Base-by-base conservation (phyloP, 2,797 vertebrate genomes). In the Leontopithecus rosalia region DNA sequence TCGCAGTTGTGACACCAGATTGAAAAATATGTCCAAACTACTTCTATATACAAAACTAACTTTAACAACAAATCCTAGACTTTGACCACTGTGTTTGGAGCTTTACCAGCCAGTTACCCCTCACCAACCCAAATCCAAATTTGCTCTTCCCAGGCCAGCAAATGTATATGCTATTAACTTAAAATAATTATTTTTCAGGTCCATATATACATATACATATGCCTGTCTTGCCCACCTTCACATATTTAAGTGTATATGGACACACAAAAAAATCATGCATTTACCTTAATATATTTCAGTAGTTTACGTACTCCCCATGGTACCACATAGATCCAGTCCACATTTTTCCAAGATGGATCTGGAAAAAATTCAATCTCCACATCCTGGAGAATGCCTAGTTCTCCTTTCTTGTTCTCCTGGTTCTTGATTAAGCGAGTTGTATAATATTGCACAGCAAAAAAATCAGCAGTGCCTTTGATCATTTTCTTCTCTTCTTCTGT, bases 381-480 rank as follows among this genome's bases (percentile, higher is more conserved):
- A 89, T 99, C 99, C 2, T 96, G 88, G 55, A 97, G 96, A 88
- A 99, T 84, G 89, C 97, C 97, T 80, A 98, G 58, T 12, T 76
- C 96, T 80, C 91, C 57, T 41, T 88, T 41, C 19, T 83, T 26
- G 12, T 96, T 98, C 61, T 97, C 96, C 55, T 97, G 91, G 55
- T 98, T 28, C 96, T 93, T 99, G 64, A 99, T 98, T 97, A 99
- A 99, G 28, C 98, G 98, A 75, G 99, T 98, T 0, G 99, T 99
- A 26, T 99, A 99, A 98, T 99, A 99, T 82, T 99, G 99, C 55
- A 99, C 90, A 2, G 99, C 99, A 95, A 99, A 99, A 96, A 99
- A 99, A 98, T 99, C 99, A 1, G 99, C 99, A 3, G 99, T 99
- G 92, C 99, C 99, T 95, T 99, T 96, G 94, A 99, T 94, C 85